Percentiles rank a stretch among this genome's conserved stretches.
Evolutionary conservation across 2,113 vertebrate genomes (phyloP).

Genomic region (Odontophorus gujanensis): DNA sequence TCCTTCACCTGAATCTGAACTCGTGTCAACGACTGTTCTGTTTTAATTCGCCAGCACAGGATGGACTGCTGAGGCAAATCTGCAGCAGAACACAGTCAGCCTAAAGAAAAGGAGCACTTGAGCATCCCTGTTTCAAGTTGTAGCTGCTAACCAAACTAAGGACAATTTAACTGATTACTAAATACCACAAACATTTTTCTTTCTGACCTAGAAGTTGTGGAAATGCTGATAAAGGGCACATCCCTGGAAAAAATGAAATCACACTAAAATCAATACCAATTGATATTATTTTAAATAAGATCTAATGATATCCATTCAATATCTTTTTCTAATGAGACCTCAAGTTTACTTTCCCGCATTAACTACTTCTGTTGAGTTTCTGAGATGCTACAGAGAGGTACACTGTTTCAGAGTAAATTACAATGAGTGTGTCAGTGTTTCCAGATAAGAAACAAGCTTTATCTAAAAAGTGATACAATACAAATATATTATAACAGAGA

Average conservation of each 20-base stretch:
- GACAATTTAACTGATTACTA: not conserved
- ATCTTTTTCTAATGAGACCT: not conserved
- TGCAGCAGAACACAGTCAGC: fast-evolving
- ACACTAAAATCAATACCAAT: not conserved
- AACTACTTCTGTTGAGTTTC: not conserved
- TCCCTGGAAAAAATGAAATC: not conserved
- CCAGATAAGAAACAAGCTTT: not conserved
- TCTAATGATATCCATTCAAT: not conserved
- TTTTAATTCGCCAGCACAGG: not conserved
- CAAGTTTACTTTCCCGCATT: not conserved
- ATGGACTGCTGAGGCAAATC: not conserved
- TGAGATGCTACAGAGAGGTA: not conserved
- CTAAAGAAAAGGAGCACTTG: not conserved
- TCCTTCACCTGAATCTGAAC: not conserved
- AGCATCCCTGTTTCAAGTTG: not conserved
- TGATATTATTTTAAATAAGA: not conserved
- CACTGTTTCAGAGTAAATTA: not conserved
- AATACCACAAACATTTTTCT: not conserved
- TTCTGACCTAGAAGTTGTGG: not conserved
- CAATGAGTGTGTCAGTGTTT: not conserved
- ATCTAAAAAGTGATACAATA: not conserved
- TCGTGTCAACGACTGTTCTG: not conserved
- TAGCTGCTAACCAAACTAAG: not conserved
- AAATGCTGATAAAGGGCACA: not conserved
- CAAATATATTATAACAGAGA: not conserved